phyloP scores from a whole-genome alignment of 2,113 vertebrate species.

The Argyrosomus japonicus region DNA sequence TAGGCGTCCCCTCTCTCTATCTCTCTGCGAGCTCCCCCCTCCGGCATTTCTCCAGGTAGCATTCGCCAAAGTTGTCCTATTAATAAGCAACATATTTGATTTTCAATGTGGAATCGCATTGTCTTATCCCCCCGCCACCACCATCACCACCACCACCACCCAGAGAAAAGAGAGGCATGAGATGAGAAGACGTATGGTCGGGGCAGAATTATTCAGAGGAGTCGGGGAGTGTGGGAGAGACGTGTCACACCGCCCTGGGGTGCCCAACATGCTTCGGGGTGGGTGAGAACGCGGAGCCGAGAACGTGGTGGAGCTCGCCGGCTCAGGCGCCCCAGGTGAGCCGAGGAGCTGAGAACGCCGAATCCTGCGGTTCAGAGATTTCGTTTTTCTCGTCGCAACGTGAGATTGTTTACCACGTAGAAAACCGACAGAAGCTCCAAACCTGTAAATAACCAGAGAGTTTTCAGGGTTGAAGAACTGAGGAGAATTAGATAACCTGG shows the following conservation, averaged over 20 bases:
- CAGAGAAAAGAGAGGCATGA: slow-evolving; percentile 36
- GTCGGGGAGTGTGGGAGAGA: slow-evolving; percentile 74
- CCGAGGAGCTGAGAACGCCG: slow-evolving; percentile 54
- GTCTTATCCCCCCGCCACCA: slow-evolving; percentile 49
- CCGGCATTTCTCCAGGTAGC: slow-evolving; percentile 82
- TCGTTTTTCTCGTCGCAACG: slow-evolving; percentile 59
- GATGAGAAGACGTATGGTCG: slow-evolving; percentile 57
- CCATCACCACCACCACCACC: background rate
- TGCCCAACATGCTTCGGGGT: slow-evolving; percentile 76
- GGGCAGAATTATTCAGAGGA: slow-evolving; percentile 78
- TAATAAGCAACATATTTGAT: slow-evolving; percentile 88
- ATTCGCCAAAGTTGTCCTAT: slow-evolving; percentile 80
- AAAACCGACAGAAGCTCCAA: slow-evolving; percentile 8
- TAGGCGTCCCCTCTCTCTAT: slow-evolving; percentile 50
- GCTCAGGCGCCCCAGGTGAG: slow-evolving; percentile 69
- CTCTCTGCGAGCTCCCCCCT: slow-evolving; percentile 47
- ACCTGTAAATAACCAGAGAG: background rate
- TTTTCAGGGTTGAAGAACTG: too few species aligned
- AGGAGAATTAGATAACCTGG: background rate
- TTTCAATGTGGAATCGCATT: slow-evolving; percentile 68
- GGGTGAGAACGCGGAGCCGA: slow-evolving; percentile 79
- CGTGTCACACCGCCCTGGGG: slow-evolving; percentile 79
- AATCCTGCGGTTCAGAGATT: slow-evolving; percentile 67
- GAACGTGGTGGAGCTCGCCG: slow-evolving; percentile 60
- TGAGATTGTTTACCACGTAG: slow-evolving; percentile 53